Conservation (phyloP, 1,140 invertebrate species). For the Euschistus heros region DNA sequence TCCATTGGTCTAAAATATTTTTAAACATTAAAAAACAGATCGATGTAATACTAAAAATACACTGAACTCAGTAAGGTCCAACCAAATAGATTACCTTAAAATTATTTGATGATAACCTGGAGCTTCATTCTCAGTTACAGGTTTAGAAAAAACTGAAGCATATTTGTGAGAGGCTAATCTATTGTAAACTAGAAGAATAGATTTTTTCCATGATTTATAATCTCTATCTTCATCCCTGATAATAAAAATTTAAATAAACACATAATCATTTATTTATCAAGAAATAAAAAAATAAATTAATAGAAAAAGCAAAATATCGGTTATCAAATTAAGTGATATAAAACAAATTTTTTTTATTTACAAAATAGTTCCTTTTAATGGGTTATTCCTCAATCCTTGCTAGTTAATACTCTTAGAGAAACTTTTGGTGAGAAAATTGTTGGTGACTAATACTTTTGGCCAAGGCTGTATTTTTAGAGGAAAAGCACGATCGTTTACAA, state of each 20-base stretch:
- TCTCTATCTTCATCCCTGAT: conserved; percentile 49
- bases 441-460: too few species aligned
- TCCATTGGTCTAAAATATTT: conserved; percentile 65
- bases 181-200: conserved; percentile 75
- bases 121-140: conserved; percentile 63
- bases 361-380: too few species aligned
- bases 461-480: too few species aligned
- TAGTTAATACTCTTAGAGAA: too few species aligned
- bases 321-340: too few species aligned
- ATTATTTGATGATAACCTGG: conserved; percentile 70
- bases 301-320: too few species aligned
- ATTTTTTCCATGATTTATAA: conserved; percentile 78
- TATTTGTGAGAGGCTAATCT: conserved; percentile 74
- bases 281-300: too few species aligned
- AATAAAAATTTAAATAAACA: conserved; percentile 15
- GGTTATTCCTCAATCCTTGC: too few species aligned
- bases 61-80: not conserved
- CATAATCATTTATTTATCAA: too few species aligned
- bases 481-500: too few species aligned
- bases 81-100: conserved; percentile 37
- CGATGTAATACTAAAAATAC: not conserved
- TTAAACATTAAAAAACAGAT: not conserved
- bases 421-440: too few species aligned
- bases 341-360: too few species aligned
- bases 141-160: conserved; percentile 71